Percentiles rank a stretch among this genome's conserved stretches.
Evolutionary conservation across 2,888 invertebrate genomes (phyloP).

Genomic region (Ypsolopha sequella): DNA sequence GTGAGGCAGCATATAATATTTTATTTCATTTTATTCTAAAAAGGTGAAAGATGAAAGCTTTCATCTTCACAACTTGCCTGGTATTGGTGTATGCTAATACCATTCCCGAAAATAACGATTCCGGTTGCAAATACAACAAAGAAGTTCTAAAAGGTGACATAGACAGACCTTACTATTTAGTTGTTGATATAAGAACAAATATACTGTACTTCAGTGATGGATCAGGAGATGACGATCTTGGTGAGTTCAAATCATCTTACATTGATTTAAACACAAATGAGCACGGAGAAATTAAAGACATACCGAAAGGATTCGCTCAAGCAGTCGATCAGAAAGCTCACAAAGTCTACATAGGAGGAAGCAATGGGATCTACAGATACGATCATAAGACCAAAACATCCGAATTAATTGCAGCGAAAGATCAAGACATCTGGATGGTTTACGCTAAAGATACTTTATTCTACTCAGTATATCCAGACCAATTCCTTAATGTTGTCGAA

Average conservation of each 20-base stretch:
- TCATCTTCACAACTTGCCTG: no score
- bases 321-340: constrained; percentile 35
- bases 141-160: constrained; percentile 31
- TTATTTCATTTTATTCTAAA: no score
- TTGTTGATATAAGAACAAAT: constrained; percentile 36
- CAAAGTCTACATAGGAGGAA: constrained; percentile 40
- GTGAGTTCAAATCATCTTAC: constrained; percentile 31
- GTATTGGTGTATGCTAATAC: no score
- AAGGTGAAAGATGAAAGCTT: no score
- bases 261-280: constrained; percentile 38
- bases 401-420: constrained; percentile 26
- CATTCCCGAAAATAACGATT: no score
- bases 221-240: constrained; percentile 19
- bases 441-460: constrained; percentile 41
- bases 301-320: constrained; percentile 43
- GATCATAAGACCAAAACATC: constrained; percentile 28
- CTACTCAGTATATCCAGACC: constrained; percentile 37
- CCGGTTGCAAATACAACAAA: constrained; percentile 16
- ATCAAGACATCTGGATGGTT: constrained; percentile 36
- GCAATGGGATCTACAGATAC: constrained; percentile 46
- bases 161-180: constrained; percentile 38
- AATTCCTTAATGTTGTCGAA: constrained; percentile 31
- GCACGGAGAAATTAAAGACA: constrained; percentile 24
- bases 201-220: constrained; percentile 46
- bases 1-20: no score